Evolutionary conservation across 2,797 vertebrate species (phyloP), one percentile per base, ranked within the genome.

Genomic region (Phyllotis vaccarum): DNA sequence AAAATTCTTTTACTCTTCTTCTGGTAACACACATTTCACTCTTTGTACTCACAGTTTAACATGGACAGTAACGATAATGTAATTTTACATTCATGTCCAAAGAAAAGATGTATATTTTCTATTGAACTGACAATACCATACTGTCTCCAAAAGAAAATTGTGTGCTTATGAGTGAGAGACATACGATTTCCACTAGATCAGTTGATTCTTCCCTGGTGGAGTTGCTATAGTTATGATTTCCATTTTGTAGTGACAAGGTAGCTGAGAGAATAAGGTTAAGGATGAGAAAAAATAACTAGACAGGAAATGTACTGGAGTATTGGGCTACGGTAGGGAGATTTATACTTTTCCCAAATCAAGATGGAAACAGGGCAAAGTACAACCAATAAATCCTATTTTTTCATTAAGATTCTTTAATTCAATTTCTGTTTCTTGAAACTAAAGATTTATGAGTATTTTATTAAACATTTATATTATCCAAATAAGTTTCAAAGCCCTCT

Each of bases 391-490:
- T 86, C 5, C 8, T 11, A 89, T 16, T 37, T 89, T 82, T 70
- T 40, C 43, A 83, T 86, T 70, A 80, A 58, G 81, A 80, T 91
- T 34, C 7, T 37, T 70, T 78, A 86, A 10, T 49, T 74, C 8
- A 62, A 62, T 80, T 95, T 95, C 46, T 89, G n/a, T 89, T 93
- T 91, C 54, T 86, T 89, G 29, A 31, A 89, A 56, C 6, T 2
- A 89, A 52, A 78, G 64, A 79, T 10, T 89, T 81, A 60, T 86
- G 37, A 89, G 37, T 75, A 62, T 27, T 74, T 82, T 16, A 22
- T 40, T 91, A 40, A 93, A 58, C 4, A 81, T 70, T 70, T n/a
- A 56, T 31, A 40, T 75, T 37, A 80, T 87, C 14, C 37, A 81
- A 86, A 64, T n/a, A 91, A 72, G 56, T 90, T 12, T 72, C 58